phyloP scores from a whole-genome alignment of 64 coral and sea anemone species.

The Pocillopora damicornis region DNA sequence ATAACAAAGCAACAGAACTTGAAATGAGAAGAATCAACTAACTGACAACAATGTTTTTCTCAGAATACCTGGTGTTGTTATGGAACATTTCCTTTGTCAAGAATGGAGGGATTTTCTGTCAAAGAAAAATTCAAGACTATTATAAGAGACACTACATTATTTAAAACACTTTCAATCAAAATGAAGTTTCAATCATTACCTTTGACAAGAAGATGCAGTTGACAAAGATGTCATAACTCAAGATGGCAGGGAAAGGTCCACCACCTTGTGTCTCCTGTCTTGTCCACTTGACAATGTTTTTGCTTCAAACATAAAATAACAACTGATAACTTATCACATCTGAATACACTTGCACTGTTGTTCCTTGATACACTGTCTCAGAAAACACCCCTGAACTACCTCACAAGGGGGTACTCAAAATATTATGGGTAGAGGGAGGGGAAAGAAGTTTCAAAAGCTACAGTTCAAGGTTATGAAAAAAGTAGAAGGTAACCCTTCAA shows the following conservation, averaged over 20 bases:
- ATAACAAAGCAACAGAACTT: too few species aligned
- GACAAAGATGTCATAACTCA: constrained; percentile 64
- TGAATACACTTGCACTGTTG: too few species aligned
- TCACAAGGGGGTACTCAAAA: too few species aligned
- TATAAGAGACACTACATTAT: background rate
- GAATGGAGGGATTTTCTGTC: constrained; percentile 65
- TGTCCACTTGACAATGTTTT: constrained; percentile 57
- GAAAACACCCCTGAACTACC: too few species aligned
- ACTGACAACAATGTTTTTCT: background rate
- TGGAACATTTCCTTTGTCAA: constrained; percentile 45
- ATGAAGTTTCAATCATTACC: background rate
- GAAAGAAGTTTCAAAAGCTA: too few species aligned
- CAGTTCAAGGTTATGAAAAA: too few species aligned
- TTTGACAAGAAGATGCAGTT: constrained; percentile 71
- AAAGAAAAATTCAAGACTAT: background rate
- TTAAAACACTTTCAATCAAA: background rate
- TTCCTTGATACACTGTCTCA: too few species aligned
- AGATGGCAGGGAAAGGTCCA: constrained; percentile 54
- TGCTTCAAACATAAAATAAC: constrained; percentile 15
- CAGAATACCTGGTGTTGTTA: constrained; percentile 41
- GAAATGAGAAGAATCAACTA: background rate
- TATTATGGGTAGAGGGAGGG: too few species aligned
- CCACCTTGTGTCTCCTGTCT: constrained; percentile 50
- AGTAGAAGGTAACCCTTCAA: too few species aligned
- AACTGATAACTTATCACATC: background rate